Conservation (phyloP, 2,797 vertebrate genomes). For the Tachyglossus aculeatus region DNA sequence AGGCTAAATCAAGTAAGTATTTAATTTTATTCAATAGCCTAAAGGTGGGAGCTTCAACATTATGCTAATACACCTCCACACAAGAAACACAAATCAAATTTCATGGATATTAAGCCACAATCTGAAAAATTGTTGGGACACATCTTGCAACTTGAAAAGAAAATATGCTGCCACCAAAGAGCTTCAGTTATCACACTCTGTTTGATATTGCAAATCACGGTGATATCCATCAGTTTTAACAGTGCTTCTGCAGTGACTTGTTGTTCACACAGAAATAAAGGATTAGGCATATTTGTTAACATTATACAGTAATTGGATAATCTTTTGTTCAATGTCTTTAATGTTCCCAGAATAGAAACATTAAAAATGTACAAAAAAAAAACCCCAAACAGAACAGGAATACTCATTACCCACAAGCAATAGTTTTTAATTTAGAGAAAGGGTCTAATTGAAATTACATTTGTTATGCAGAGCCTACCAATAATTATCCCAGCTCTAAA, state of each 20-base stretch:
- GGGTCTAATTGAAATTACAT: conserved; percentile 55
- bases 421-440: conserved; percentile 67
- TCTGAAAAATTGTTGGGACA: neutral
- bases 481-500: conserved; percentile 38
- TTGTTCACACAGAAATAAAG: conserved; percentile 2
- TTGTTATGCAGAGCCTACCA: conserved; percentile 40
- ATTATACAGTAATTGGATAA: conserved; percentile 42
- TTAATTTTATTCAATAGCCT: conserved; percentile 39
- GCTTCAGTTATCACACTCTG: neutral
- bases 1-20: conserved; percentile 22
- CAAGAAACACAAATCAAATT: conserved; percentile 47
- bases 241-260: neutral
- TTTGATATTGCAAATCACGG: neutral
- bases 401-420: conserved; percentile 43
- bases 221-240: neutral
- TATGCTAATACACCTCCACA: conserved; percentile 44
- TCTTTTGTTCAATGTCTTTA: conserved; percentile 43
- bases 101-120: neutral
- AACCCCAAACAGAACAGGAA: conserved; percentile 4
- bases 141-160: neutral
- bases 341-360: conserved; percentile 46
- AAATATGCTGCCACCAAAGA: neutral
- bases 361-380: conserved; percentile 45
- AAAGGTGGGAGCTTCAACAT: conserved; percentile 38
- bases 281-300: conserved; percentile 16